Evolutionary conservation across 2,113 vertebrate genomes (phyloP), one percentile per base, ranked within the genome.

Genomic region (Serinus canaria): DNA sequence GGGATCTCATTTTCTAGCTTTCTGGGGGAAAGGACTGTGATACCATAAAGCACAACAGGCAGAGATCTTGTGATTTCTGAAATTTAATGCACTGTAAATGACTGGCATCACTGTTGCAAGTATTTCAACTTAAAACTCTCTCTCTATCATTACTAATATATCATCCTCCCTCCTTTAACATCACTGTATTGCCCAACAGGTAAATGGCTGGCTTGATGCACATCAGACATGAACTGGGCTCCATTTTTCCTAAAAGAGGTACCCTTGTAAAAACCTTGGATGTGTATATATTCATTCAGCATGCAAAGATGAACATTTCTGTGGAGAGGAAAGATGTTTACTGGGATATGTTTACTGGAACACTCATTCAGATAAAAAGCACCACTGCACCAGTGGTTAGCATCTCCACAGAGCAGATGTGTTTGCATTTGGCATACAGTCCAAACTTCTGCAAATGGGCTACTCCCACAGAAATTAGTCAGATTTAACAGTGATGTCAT

Each of bases 401-500:
- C 37, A 31, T 2, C 15, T 53, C 56, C 78, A 79, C 28, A 35
- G 49, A 78, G 33, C 62, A 87, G 30, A 82, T 44, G 74, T 2
- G 11, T 43, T 60, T 59, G 37, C 35, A n/a, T 56, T 41, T 89
- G 66, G 83, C 75, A 91, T 16, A 33, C 1, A 2, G n/a, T 73
- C 63, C 46, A 64, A 70, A 75, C 46, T 87, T 87, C 14, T 80
- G 67, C 25, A 77, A 88, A 87, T 3, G 22, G 67, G 59, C 68
- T 80, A 91, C 87, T 85, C 89, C 93, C 79, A 49, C 60, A 52
- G 74, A 90, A 93, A 43, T 66, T 78, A 49, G 73, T 73, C 73
- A 93, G 77, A 83, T 81, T 58, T 78, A 72, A 64, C 20, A 88
- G 67, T 87, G 91, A 90, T 70, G 55, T 74, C 82, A 95, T 60